A percentile compares a stretch with the other conserved stretches of the same genome.
phyloP scores from a whole-genome alignment of 2,113 vertebrate genomes.

The Neolamprologus modestus region DNA sequence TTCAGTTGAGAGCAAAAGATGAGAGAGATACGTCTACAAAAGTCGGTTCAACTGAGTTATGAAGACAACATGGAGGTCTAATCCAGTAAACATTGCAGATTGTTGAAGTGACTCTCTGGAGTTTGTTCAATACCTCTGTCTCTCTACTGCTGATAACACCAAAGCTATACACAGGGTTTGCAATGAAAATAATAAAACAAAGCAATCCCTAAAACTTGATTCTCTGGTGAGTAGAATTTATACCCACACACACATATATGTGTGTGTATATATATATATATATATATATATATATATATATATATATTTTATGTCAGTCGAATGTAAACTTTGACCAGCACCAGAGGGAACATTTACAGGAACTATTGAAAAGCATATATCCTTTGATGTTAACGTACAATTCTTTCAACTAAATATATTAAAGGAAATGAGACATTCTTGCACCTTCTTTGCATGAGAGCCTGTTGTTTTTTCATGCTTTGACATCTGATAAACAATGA shows the following conservation, averaged over 20 bases:
- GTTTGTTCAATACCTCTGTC: not conserved
- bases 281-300: too few relatives aligned
- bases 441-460: not conserved
- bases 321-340: not conserved
- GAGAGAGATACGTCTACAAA: not conserved
- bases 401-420: not conserved
- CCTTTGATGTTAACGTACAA: not conserved
- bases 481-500: not conserved
- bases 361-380: not conserved
- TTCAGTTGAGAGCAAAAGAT: not conserved
- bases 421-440: not conserved
- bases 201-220: not conserved
- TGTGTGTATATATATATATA: accelerated
- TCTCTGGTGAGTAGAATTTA: not conserved
- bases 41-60: not conserved
- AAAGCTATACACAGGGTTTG: not conserved
- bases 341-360: not conserved
- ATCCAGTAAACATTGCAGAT: not conserved
- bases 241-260: accelerated
- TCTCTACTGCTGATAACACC: not conserved
- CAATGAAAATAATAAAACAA: not conserved
- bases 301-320: too few relatives aligned
- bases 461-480: not conserved
- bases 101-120: not conserved
- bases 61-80: not conserved